A percentile compares a stretch with the other conserved stretches of the same genome.
Evolutionary conservation across 2,888 invertebrate genomes (phyloP).

Genomic region (Hemaris fuciformis): DNA sequence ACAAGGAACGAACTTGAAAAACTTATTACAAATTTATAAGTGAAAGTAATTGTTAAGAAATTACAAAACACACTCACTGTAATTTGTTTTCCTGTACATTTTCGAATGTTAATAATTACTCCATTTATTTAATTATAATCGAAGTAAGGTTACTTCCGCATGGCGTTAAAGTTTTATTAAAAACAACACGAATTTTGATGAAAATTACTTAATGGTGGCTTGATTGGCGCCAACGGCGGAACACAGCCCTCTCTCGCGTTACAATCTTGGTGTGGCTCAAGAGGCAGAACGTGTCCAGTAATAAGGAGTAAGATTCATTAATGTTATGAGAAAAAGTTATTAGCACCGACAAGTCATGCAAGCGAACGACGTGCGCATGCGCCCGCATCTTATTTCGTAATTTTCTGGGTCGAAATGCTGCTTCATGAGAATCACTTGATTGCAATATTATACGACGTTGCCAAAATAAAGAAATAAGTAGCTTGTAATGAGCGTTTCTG

Average conservation of each 20-base stretch:
- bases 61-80: not conserved
- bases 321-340: conserved; percentile 77
- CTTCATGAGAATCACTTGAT: conserved; percentile 25
- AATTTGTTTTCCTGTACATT: not conserved
- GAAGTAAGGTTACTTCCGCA: no score
- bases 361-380: conserved; percentile 57
- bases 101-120: not conserved
- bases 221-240: conserved; percentile 52
- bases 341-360: conserved; percentile 64
- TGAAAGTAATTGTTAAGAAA: no score
- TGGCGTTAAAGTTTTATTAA: conserved; percentile 44
- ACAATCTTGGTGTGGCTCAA: conserved; percentile 36
- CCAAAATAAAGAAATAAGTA: not conserved
- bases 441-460: conserved; percentile 3
- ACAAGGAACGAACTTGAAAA: no score
- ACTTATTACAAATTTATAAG: no score
- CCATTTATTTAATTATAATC: not conserved
- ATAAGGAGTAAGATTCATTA: conserved; percentile 76
- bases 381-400: conserved; percentile 63
- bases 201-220: conserved; percentile 66
- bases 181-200: conserved; percentile 62
- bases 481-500: not conserved
- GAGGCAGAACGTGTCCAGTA: conserved; percentile 74
- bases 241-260: conserved; percentile 27
- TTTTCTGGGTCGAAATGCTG: conserved; percentile 55